Percentiles rank a stretch among this genome's conserved stretches.
Conservation (phyloP, 2,113 vertebrate species). For the Perca schrenkii region DNA sequence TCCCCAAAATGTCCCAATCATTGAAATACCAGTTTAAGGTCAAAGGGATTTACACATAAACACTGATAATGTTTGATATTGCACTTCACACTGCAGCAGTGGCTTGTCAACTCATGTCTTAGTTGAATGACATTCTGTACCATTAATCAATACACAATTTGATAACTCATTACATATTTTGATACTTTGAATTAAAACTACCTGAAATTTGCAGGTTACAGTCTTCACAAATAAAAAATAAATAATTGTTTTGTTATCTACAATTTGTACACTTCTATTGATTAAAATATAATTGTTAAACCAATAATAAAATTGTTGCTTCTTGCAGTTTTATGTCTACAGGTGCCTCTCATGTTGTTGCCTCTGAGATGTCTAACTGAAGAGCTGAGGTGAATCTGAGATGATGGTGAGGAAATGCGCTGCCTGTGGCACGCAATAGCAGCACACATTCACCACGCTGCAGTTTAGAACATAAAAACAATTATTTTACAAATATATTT, state of each 20-base stretch:
- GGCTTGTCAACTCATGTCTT: neutral
- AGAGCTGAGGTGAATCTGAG: slow-evolving; percentile 38
- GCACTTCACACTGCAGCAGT: neutral
- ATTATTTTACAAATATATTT: slow-evolving; percentile 48
- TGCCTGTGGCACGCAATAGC: slow-evolving; percentile 21
- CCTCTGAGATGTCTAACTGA: slow-evolving; percentile 29
- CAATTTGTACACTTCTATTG: neutral
- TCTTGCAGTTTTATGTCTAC: neutral
- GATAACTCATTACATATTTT: neutral
- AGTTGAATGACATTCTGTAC: neutral
- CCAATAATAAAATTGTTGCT: neutral
- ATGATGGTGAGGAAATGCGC: slow-evolving; percentile 27
- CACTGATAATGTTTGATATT: neutral
- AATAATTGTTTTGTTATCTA: too few relatives aligned
- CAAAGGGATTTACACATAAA: neutral
- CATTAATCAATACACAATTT: neutral
- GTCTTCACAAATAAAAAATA: neutral
- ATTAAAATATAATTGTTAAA: neutral
- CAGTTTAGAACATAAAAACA: slow-evolving; percentile 11
- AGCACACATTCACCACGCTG: slow-evolving; percentile 6
- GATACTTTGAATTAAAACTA: neutral
- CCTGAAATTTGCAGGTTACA: neutral
- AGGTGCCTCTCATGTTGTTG: neutral
- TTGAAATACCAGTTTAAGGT: neutral
- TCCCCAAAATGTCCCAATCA: neutral